These are phyloP conservation scores for Cremastinae sp. DNA, from an alignment of 2,888 invertebrate genomes.

Conservation along the genomic window DNA sequence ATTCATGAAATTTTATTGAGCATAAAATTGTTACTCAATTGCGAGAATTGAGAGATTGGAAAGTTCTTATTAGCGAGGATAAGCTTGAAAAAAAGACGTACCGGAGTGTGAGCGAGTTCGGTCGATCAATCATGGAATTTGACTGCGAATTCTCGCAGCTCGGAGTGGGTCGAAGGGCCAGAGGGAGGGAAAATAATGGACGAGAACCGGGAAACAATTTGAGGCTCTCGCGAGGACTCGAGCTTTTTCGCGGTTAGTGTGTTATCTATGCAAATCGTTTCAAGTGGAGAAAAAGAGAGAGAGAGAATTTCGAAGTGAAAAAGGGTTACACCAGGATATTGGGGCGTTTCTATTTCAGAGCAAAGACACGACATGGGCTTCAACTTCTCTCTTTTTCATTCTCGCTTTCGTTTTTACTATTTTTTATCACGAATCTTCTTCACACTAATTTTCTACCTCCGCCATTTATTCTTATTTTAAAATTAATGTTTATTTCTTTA, in stretches of 20 bases:
- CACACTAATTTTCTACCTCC: too few species aligned
- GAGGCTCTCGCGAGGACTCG: slow-evolving; percentile 50
- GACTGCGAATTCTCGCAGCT: slow-evolving; percentile 1
- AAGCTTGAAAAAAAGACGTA: neutral
- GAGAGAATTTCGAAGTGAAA: slow-evolving; percentile 18
- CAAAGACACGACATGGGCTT: slow-evolving; percentile 50
- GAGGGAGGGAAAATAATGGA: too few species aligned
- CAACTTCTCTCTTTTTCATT: neutral
- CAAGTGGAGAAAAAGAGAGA: slow-evolving; percentile 34
- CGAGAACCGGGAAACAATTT: slow-evolving; percentile 57
- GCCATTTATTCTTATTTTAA: too few species aligned
- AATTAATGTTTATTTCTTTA: too few species aligned
- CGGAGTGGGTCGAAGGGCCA: slow-evolving; percentile 27
- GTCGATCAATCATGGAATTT: too few species aligned
- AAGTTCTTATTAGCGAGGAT: neutral
- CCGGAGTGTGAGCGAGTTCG: neutral
- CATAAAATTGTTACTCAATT: too few species aligned
- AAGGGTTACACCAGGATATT: slow-evolving; percentile 1
- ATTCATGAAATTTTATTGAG: neutral
- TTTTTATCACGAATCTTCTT: too few species aligned
- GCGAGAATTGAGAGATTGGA: neutral
- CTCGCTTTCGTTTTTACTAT: neutral
- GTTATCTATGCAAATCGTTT: slow-evolving; percentile 64
- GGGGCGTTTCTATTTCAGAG: slow-evolving; percentile 19
- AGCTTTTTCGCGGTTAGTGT: slow-evolving; percentile 57